phyloP scores from a whole-genome alignment of 2,888 invertebrate species.

The Spodoptera exigua region DNA sequence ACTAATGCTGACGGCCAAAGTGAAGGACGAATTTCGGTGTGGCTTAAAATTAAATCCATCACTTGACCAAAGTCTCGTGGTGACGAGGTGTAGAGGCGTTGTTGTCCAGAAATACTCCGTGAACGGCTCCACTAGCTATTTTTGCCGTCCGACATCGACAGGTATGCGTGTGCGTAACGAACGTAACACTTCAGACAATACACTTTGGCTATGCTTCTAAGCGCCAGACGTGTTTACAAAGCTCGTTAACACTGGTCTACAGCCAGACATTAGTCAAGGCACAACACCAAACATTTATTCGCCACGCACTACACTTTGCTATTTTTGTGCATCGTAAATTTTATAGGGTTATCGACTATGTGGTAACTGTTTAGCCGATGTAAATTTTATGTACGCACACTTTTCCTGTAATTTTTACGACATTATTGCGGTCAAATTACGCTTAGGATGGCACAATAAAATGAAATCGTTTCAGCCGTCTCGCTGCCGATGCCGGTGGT shows the following conservation, averaged over 20 bases:
- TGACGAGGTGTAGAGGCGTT: slow-evolving; percentile 53
- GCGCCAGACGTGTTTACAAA: slow-evolving; percentile 55
- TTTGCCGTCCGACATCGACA: slow-evolving; percentile 77
- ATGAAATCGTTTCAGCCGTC: slow-evolving; percentile 31
- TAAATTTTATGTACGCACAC: slow-evolving; percentile 50
- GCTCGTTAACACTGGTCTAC: slow-evolving; percentile 37
- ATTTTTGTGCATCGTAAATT: slow-evolving; percentile 58
- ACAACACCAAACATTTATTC: slow-evolving; percentile 52
- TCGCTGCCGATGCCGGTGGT: slow-evolving; percentile 30
- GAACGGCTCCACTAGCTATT: slow-evolving; percentile 71
- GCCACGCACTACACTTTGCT: slow-evolving; percentile 45
- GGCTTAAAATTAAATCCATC: slow-evolving; percentile 42
- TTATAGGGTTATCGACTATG: slow-evolving; percentile 48
- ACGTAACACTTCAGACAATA: slow-evolving; percentile 64
- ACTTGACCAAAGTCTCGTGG: slow-evolving; percentile 33
- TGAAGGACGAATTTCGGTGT: slow-evolving; percentile 45
- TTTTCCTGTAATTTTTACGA: slow-evolving; percentile 50
- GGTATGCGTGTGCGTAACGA: slow-evolving; percentile 67
- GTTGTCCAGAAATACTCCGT: slow-evolving; percentile 71
- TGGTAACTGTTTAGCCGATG: slow-evolving; percentile 50
- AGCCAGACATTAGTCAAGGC: slow-evolving; percentile 36
- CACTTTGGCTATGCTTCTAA: slow-evolving; percentile 52
- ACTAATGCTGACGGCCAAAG: slow-evolving; percentile 24
- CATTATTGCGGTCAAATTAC: slow-evolving; percentile 40
- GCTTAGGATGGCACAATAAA: slow-evolving; percentile 29